Evolutionary conservation across 1,140 invertebrate species (phyloP), one percentile per base, ranked within the genome.

Genomic region (Hetaerina americana): DNA sequence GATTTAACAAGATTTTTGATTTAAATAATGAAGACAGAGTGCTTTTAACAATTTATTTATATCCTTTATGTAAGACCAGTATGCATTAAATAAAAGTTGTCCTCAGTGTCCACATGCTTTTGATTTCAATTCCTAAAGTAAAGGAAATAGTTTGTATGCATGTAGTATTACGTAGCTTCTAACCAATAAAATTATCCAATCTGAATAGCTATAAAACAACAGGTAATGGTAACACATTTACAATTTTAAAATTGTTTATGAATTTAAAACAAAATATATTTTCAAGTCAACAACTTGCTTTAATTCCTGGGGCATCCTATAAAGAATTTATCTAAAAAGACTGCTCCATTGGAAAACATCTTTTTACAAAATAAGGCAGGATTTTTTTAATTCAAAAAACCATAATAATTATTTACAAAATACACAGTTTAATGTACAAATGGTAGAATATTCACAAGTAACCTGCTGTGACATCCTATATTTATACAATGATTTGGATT

Each of bases 1-100:
- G 66, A 68, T 70, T 69, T 70, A 67, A 70, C 24, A 57, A 69
- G 12, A 27, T 66, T 72, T 71, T 57, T 57, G 40, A 57, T 57
- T 57, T 57, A n/a, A 57, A 57, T 57, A 57, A 57, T 57, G 40
- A 57, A 57, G 40, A 57, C 40, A 57, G 40, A 57, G 72, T 71
- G 72, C 72, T 73, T 66, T 73, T 40, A 71, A 73, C 68, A 31
- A 70, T 70, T 74, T 74, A 68, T 74, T 74, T 74, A 70, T 74
- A 74, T 69, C 73, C 57, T 72, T 69, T 74, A 69, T 72, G 70
- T 72, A 74, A 72, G 71, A 72, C 73, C 71, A 74, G 73, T 74
- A 70, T 74, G 69, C 72, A 74, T 74, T 74, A 26, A 74, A 74
- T 74, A 74, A 74, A 74, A 71, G 71, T 72, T 74, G 73, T 74